Evolutionary conservation across 2,888 invertebrate species (phyloP).

Genomic region (Synergus gifuensis): DNA sequence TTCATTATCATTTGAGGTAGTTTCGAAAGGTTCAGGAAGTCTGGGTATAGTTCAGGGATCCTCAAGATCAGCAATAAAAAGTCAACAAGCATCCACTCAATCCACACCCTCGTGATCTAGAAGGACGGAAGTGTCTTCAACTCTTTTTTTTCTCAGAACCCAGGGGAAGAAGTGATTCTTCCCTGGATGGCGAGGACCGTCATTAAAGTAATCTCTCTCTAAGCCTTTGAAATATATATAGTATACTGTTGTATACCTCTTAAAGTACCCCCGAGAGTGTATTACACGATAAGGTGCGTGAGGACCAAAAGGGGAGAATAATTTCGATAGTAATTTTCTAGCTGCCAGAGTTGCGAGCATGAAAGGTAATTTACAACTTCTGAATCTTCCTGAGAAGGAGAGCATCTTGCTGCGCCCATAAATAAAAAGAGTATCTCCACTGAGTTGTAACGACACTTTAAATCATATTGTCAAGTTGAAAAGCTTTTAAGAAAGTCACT

Average conservation of each 20-base stretch:
- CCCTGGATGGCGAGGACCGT: constrained; percentile 12
- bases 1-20: not conserved
- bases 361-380: constrained; percentile 30
- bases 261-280: constrained; percentile 21
- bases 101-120: not conserved
- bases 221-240: not conserved
- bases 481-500: not conserved
- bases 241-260: not conserved
- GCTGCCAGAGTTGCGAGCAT: constrained; percentile 14
- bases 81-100: constrained; percentile 7
- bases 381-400: constrained; percentile 18
- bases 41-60: not conserved
- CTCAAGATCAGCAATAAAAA: constrained; percentile 2
- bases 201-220: constrained; percentile 24
- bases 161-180: not conserved
- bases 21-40: not conserved
- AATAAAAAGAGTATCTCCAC: constrained; percentile 8
- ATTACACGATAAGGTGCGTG: constrained; percentile 20
- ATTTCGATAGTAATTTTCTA: constrained; percentile 37
- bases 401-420: constrained; percentile 2
- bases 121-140: constrained; percentile 9
- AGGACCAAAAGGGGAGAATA: constrained; percentile 31
- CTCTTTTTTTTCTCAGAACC: not conserved
- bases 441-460: constrained; percentile 24
- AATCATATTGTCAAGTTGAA: not conserved